Evolutionary conservation across 2,797 vertebrate species (phyloP), one percentile per base, ranked within the genome.

Genomic region (Sciurus vulgaris): DNA sequence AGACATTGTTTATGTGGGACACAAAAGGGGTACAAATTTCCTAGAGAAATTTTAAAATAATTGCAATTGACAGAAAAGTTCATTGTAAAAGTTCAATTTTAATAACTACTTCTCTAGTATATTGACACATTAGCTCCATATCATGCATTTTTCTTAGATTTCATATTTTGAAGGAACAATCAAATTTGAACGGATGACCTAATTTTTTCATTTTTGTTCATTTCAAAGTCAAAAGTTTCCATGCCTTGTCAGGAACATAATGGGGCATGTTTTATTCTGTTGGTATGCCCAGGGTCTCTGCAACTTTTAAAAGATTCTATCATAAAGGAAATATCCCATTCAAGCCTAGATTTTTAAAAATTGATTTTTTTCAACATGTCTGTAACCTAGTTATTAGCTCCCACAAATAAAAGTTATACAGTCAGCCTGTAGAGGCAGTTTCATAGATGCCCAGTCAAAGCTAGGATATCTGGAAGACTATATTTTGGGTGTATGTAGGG

Each of bases 121-220:
- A 87, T 28, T 79, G 47, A 87, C 74, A 82, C 7, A 24, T 35
- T 70, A 88, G 20, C 47, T 81, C 77, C 38, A 79, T 65, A 84
- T 47, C 70, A 84, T 49, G 47, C 7, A 91, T 91, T 95, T 87
- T 94, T 83, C 77, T 85, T 88, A 88, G 30, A 63, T 41, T 77
- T 94, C 79, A 91, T 2, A 38, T 85, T 96, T 96, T 91, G 78
- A 96, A 38, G n/a, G 92, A 95, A 76, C 17, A 89, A 89, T 84
- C 30, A 91, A 81, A 63, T 90, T 56, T 61, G 67, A 95, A 85
- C 76, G 22, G 17, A 54, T 9, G 24, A 51, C 74, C 14, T 87
- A 20, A 38, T 79, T 77, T 65, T 73, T 33, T 61, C 5, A 28
- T 65, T 73, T 59, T 77, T 86, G 7, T 12, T 87, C 12, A 82